phyloP scores from a whole-genome alignment of 1,140 invertebrate genomes.

The Leptopilina boulardi region DNA sequence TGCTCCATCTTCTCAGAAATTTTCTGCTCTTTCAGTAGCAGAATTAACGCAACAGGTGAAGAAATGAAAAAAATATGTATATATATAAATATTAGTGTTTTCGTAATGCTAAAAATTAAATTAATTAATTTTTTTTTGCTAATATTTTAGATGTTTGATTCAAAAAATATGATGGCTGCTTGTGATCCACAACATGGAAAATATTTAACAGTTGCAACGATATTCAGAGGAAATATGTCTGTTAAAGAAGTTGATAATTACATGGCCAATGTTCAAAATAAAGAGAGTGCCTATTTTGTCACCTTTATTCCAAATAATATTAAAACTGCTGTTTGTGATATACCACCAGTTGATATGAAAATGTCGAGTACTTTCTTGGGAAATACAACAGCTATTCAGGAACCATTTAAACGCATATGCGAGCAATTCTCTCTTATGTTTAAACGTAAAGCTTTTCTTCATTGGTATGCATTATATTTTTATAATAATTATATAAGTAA shows the following conservation, averaged over 20 bases:
- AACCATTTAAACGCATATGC: constrained; percentile 82
- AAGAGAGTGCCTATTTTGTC: constrained; percentile 85
- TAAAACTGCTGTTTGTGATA: constrained; percentile 80
- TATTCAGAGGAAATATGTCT: constrained; percentile 80
- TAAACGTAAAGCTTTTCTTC: constrained; percentile 84
- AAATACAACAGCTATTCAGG: constrained; percentile 80
- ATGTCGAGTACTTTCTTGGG: constrained; percentile 85
- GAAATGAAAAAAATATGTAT: constrained; percentile 54
- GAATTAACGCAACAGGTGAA: constrained; percentile 74
- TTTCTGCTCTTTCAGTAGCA: constrained; percentile 68
- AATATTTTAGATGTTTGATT: constrained; percentile 85
- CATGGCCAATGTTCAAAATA: constrained; percentile 84
- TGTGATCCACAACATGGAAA: constrained; percentile 88
- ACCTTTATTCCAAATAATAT: constrained; percentile 86
- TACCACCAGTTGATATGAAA: constrained; percentile 81
- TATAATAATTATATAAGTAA: no score
- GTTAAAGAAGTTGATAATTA: constrained; percentile 87
- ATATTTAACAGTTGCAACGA: constrained; percentile 86
- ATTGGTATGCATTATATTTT: constrained; percentile 67
- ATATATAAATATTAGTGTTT: no score
- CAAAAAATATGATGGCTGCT: constrained; percentile 88
- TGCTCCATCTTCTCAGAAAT: constrained; percentile 76
- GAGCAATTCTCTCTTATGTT: constrained; percentile 90
- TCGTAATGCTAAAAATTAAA: no score
- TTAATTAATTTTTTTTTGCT: no score